Conservation (phyloP, 2,797 vertebrate genomes). For the Trematomus bernacchii region DNA sequence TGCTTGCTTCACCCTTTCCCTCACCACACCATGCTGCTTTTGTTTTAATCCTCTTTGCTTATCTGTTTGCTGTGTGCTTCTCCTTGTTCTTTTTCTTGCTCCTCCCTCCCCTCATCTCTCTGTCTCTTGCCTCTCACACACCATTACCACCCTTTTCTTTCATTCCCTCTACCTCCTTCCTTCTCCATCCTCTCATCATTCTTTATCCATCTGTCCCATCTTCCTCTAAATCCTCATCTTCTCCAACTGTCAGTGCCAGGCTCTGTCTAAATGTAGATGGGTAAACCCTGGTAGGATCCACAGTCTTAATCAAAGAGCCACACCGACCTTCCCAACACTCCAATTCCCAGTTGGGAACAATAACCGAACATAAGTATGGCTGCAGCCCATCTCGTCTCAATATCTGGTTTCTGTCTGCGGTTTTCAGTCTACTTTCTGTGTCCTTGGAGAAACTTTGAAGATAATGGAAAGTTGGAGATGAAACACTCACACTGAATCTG, state of each 20-base stretch:
- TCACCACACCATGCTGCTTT: neutral
- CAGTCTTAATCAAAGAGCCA: constrained; percentile 64
- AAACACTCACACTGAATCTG: constrained; percentile 8
- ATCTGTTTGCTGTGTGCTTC: neutral
- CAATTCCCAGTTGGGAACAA: constrained; percentile 44
- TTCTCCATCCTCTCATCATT: constrained; percentile 27
- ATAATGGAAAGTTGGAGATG: constrained; percentile 31
- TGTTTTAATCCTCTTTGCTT: neutral
- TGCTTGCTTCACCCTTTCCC: constrained; percentile 20
- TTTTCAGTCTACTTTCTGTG: constrained; percentile 42
- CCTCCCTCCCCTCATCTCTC: neutral
- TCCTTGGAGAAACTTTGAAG: constrained; percentile 48
- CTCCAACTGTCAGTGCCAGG: constrained; percentile 33
- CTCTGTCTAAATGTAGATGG: constrained; percentile 59
- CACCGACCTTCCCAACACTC: constrained; percentile 54
- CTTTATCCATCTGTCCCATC: constrained; percentile 44
- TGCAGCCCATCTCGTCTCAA: constrained; percentile 23
- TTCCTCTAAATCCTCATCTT: constrained; percentile 26
- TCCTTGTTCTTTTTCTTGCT: neutral
- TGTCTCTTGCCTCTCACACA: neutral
- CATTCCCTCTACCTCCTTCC: neutral
- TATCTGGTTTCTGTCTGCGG: constrained; percentile 56
- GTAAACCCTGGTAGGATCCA: constrained; percentile 53
- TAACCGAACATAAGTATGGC: constrained; percentile 20
- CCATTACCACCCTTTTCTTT: constrained; percentile 10